Base-by-base conservation (phyloP, 2,113 vertebrate species). In the Felis chaus region DNA sequence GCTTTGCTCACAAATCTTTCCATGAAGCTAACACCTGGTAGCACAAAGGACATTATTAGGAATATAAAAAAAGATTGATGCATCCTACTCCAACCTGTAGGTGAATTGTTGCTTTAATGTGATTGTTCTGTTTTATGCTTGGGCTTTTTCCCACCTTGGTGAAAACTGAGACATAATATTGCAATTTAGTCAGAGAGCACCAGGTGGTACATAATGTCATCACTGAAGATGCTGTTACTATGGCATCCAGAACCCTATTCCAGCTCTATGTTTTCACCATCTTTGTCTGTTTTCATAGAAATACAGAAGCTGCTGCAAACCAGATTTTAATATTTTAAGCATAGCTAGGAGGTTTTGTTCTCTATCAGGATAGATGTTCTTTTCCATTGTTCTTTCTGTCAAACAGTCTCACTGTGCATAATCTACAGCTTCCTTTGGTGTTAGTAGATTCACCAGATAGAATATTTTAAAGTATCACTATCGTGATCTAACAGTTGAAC, bases 171-270 rank as follows among this genome's bases (percentile, higher is more conserved):
- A 92, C 94, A 95, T 63, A 96, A 95, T 89, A 82, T n/a, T 90
- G 83, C 92, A 92, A 85, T 97, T 97, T 87, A 96, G 95, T 89
- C 69, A 78, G 93, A 96, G 61, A 97, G 93, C 91, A 74, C 94
- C 94, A 92, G 95, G 97, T 97, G 97, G 96, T 97, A 94, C 95
- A 92, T 50, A 97, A 97, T 96, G 96, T 93, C 92, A 95, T 95
- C 92, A 69, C 5, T 23, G 94, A 95, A 94, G 80, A 84, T 83
- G 87, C 74, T 0, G 96, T 97, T 97, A 95, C 97, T 97, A 95
- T 97, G 97, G 94, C 48, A 97, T 79, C 97, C 92, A 96, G 83
- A 92, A 76, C 87, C 92, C 80, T 55, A 73, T 74, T 95, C 87
- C 95, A 98, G 93, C 86, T 94, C 90, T 92, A 18, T 53, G 79